phyloP scores from a whole-genome alignment of 1,140 invertebrate genomes.

The Artemia franciscana region DNA sequence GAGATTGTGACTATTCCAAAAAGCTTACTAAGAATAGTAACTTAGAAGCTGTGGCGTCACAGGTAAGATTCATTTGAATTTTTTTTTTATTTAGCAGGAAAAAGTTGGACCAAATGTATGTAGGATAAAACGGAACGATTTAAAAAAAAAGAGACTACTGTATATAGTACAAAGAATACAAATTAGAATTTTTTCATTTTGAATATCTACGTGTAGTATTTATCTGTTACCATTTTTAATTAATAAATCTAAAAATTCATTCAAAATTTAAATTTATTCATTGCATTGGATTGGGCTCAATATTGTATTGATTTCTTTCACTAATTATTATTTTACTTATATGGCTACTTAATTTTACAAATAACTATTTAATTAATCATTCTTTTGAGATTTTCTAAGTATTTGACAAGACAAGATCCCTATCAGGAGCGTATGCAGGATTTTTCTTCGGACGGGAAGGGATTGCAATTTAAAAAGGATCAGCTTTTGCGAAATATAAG shows the following conservation, averaged over 20 bases:
- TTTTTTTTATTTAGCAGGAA: slow-evolving; percentile 1
- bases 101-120: not conserved
- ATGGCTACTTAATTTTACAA: too few species aligned
- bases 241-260: too few species aligned
- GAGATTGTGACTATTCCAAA: slow-evolving; percentile 33
- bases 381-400: too few species aligned
- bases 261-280: not conserved
- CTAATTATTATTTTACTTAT: not conserved
- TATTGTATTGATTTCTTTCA: not conserved
- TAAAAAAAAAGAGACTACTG: not conserved
- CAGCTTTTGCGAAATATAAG: too few species aligned
- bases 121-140: slow-evolving; percentile 15
- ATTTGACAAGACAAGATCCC: too few species aligned
- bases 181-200: not conserved
- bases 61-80: slow-evolving; percentile 21
- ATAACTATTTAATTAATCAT: too few species aligned
- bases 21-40: slow-evolving; percentile 65
- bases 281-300: not conserved
- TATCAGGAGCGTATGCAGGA: too few species aligned
- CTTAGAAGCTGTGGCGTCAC: slow-evolving; percentile 40
- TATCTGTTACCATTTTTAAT: not conserved
- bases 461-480: too few species aligned
- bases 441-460: too few species aligned
- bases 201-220: not conserved
- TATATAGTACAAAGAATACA: not conserved